Evolutionary conservation across 2,888 invertebrate species (phyloP).

Genomic region (Anoplius nigerrimus): DNA sequence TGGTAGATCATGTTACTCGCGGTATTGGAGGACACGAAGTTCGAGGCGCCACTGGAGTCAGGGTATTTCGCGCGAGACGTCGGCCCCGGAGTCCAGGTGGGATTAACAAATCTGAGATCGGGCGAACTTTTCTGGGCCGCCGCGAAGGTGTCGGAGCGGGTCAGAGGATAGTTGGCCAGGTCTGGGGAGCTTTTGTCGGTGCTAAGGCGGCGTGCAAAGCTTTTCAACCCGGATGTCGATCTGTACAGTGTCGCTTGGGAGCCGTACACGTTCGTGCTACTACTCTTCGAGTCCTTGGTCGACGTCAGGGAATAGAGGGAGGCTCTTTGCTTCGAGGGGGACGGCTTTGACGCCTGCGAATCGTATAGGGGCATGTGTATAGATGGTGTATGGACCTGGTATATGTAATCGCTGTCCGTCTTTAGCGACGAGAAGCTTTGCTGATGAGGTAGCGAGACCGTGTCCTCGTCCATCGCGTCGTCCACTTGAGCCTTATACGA

Average conservation of each 20-base stretch:
- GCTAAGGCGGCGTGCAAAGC: constrained; percentile 46
- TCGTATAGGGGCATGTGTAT: constrained; percentile 71
- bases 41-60: constrained; percentile 46
- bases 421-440: constrained; percentile 85
- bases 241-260: constrained; percentile 60
- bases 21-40: constrained; percentile 58
- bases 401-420: constrained; percentile 86
- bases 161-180: constrained; percentile 52
- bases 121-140: constrained; percentile 62
- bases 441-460: constrained; percentile 85
- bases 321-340: constrained; percentile 56
- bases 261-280: constrained; percentile 55
- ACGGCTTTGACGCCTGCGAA: constrained; percentile 61
- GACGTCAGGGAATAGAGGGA: constrained; percentile 61
- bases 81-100: constrained; percentile 45
- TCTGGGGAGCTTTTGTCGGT: constrained; percentile 56
- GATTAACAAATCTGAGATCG: constrained; percentile 55
- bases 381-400: constrained; percentile 79
- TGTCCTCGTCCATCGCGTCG: constrained; percentile 86
- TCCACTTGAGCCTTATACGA: constrained; percentile 88
- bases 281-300: constrained; percentile 50
- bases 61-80: constrained; percentile 41
- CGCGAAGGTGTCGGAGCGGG: constrained; percentile 53
- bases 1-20: constrained; percentile 67
- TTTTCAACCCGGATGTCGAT: constrained; percentile 58